Percentiles rank a stretch among this genome's conserved stretches.
Conservation (phyloP, 2,797 vertebrate species). For the Sebastes matsubarae region DNA sequence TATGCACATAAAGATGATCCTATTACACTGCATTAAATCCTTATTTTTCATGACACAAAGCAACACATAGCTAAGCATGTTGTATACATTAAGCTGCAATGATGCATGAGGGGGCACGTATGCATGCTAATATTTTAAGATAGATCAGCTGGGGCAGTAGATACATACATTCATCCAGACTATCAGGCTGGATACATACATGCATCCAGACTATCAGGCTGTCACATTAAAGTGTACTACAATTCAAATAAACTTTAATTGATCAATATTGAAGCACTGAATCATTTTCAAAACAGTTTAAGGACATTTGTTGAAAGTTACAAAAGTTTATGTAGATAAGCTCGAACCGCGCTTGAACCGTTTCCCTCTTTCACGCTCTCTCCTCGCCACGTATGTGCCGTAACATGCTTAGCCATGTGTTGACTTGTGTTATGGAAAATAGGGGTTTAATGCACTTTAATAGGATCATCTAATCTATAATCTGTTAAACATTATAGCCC, state of each 20-base stretch:
- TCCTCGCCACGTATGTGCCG: neutral
- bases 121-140: neutral
- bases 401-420: conserved; percentile 42
- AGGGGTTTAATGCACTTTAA: conserved; percentile 58
- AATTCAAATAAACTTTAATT: neutral
- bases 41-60: conserved; percentile 54
- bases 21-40: conserved; percentile 57
- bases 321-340: neutral
- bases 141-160: neutral
- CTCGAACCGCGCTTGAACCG: neutral
- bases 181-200: neutral
- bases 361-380: neutral
- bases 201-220: neutral
- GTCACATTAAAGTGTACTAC: neutral
- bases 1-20: conserved; percentile 55
- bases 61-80: conserved; percentile 36
- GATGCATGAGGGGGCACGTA: neutral
- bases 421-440: conserved; percentile 58
- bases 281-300: neutral
- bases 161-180: neutral
- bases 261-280: neutral
- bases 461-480: conserved; percentile 70
- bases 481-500: conserved; percentile 59
- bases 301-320: neutral
- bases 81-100: conserved; percentile 40